Evolutionary conservation across 2,888 invertebrate species (phyloP).

Genomic region (Nomada goodeniana): DNA sequence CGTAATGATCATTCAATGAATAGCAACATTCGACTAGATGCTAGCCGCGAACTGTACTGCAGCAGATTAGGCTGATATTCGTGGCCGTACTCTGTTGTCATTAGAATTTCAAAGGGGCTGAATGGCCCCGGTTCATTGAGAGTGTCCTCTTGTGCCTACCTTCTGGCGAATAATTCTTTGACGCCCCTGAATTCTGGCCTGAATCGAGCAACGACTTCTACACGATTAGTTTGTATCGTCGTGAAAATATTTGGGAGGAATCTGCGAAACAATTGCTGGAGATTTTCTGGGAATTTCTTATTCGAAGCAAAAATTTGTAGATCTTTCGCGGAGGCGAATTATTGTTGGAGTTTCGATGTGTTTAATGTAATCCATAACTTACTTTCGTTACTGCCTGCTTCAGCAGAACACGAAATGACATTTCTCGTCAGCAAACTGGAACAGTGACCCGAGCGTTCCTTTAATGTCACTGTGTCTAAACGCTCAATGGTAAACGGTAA

Average conservation of each 20-base stretch:
- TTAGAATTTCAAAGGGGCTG: constrained; percentile 57
- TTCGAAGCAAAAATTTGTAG: neutral
- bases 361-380: constrained; percentile 1
- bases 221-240: constrained; percentile 33
- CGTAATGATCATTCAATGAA: constrained; percentile 65
- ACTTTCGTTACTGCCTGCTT: neutral
- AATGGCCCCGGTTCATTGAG: constrained; percentile 33
- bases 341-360: neutral
- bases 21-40: constrained; percentile 47
- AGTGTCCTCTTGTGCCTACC: constrained; percentile 30
- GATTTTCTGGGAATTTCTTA: too few relatives aligned
- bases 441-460: constrained; percentile 29
- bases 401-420: constrained; percentile 36
- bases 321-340: neutral
- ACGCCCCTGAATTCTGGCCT: constrained; percentile 1
- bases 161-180: neutral
- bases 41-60: constrained; percentile 32
- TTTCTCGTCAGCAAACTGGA: constrained; percentile 28
- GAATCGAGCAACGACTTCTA: constrained; percentile 58
- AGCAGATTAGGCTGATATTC: constrained; percentile 52
- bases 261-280: too few relatives aligned
- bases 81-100: constrained; percentile 33
- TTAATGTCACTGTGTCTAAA: constrained; percentile 44
- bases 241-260: neutral
- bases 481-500: constrained; percentile 55